Percentiles rank a stretch among this genome's conserved stretches.
phyloP scores from a whole-genome alignment of 2,113 vertebrate species.

The Chascanopsetta lugubris region DNA sequence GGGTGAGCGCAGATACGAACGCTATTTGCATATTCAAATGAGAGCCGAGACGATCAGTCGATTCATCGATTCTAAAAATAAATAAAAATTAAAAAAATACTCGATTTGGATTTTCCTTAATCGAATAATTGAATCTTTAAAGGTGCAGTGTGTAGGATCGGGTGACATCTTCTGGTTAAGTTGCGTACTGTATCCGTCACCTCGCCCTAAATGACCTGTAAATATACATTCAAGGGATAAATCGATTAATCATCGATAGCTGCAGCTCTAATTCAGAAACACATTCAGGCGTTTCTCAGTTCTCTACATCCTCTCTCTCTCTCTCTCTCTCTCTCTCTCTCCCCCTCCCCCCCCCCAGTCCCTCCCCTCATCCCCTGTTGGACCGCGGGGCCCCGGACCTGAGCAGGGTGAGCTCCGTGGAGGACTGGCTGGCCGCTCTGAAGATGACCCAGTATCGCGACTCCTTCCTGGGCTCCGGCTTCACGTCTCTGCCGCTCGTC shows the following conservation, averaged over 20 bases:
- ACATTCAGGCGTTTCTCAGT: not conserved
- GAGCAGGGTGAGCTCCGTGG: conserved; percentile 93
- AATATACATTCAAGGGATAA: no score
- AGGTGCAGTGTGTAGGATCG: no score
- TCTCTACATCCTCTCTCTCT: not conserved
- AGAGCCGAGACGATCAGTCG: no score
- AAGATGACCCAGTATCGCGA: conserved; percentile 99
- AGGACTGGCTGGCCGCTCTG: conserved; percentile 95
- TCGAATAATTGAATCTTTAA: no score
- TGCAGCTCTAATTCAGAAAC: not conserved
- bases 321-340: conserved; percentile 1
- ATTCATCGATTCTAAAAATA: no score
- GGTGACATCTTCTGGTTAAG: no score
- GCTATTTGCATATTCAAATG: conserved; percentile 19
- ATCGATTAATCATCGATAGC: no score
- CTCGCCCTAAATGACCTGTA: no score
- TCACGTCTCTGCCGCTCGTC: conserved; percentile 81
- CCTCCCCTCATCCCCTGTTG: conserved; percentile 92
- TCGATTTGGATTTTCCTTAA: no score
- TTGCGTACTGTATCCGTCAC: no score
- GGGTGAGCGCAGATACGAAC: conserved; percentile 68
- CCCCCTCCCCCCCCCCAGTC: conserved; percentile 79
- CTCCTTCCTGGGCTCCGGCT: conserved; percentile 93
- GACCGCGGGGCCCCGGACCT: conserved; percentile 94
- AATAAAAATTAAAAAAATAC: no score